A percentile compares a stretch with the other conserved stretches of the same genome.
phyloP scores from a whole-genome alignment of 2,797 vertebrate species.

The Triplophysa bombifrons region DNA sequence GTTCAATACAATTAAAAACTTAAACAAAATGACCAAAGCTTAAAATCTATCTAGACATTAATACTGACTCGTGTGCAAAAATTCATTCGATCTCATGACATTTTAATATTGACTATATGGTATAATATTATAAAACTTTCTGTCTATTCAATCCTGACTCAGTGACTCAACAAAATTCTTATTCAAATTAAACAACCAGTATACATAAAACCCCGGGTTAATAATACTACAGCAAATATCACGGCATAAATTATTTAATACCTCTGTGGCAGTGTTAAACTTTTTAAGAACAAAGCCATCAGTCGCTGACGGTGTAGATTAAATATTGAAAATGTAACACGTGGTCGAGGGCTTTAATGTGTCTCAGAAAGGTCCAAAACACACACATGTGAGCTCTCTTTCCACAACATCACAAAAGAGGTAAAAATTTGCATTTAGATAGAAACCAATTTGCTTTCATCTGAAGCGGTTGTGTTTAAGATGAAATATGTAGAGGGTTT shows the following conservation, averaged over 20 bases:
- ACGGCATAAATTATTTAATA: slow-evolving; percentile 17
- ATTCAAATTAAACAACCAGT: background rate
- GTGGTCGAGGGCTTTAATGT: slow-evolving; percentile 32
- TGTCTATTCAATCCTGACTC: background rate
- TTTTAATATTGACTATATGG: no score
- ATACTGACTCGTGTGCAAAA: no score
- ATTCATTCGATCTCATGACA: no score
- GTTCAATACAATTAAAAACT: no score
- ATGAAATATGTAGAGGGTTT: slow-evolving; percentile 54
- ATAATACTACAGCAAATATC: background rate
- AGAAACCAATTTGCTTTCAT: slow-evolving; percentile 64
- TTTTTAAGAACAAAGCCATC: slow-evolving; percentile 5
- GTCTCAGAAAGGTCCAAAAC: slow-evolving; percentile 31
- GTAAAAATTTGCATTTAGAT: slow-evolving; percentile 68
- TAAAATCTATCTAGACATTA: no score
- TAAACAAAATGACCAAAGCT: no score
- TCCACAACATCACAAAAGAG: slow-evolving; percentile 41
- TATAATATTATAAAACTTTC: no score
- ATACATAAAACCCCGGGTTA: background rate
- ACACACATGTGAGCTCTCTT: slow-evolving; percentile 30
- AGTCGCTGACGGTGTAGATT: slow-evolving; percentile 22
- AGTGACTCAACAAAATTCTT: slow-evolving; percentile 17
- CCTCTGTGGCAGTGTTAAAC: slow-evolving; percentile 4
- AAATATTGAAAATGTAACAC: slow-evolving; percentile 40
- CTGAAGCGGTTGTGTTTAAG: slow-evolving; percentile 58